phyloP scores from a whole-genome alignment of 2,797 vertebrate genomes.

The Streptopelia turtur region DNA sequence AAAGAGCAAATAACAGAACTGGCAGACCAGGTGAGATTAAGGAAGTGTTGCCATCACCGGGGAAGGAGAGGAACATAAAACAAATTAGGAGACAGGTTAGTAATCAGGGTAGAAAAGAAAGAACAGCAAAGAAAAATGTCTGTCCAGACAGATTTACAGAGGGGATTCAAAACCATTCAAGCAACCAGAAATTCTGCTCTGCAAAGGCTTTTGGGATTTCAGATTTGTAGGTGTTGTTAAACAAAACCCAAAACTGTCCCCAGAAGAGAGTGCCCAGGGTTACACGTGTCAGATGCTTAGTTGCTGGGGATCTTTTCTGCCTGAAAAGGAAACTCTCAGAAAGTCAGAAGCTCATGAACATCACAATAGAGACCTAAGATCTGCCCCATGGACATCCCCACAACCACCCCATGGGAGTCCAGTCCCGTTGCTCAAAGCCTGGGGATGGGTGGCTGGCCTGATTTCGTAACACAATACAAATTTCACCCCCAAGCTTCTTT shows the following conservation, averaged over 20 bases:
- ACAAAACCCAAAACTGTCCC: neutral
- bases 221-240: neutral
- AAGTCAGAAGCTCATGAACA: neutral
- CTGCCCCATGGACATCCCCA: neutral
- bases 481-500: neutral
- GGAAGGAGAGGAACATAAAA: conserved; percentile 58
- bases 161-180: neutral
- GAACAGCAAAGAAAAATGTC: neutral
- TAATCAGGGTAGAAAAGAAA: conserved; percentile 37
- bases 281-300: neutral
- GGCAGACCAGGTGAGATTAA: neutral
- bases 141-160: conserved; percentile 26
- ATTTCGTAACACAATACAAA: neutral
- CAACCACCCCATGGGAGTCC: neutral
- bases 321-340: neutral
- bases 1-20: conserved; percentile 34
- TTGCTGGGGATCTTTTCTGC: neutral
- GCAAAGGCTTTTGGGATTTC: neutral
- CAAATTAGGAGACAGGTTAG: conserved; percentile 25
- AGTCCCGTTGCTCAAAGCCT: neutral
- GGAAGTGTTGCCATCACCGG: conserved; percentile 33
- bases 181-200: neutral
- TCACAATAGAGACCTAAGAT: neutral
- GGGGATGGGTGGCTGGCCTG: neutral
- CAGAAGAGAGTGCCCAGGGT: neutral